Evolutionary conservation across 2,797 vertebrate species (phyloP).

Genomic region (Thalassophryne amazonica): DNA sequence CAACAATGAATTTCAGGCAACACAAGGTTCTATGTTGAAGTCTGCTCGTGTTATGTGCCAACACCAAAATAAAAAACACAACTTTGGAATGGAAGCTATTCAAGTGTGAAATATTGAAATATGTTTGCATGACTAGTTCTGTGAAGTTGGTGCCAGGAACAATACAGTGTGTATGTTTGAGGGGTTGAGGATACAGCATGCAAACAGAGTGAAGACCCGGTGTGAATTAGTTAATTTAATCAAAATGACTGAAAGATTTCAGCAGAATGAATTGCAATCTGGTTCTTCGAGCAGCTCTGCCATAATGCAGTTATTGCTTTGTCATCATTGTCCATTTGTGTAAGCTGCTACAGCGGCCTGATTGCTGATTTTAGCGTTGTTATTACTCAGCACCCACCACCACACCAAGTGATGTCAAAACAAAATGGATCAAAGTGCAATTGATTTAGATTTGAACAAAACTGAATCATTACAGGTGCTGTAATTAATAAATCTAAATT

Average conservation of each 20-base stretch:
- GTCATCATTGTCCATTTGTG: conserved; percentile 60
- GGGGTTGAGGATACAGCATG: conserved; percentile 48
- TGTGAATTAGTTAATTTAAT: conserved; percentile 64
- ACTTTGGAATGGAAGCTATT: conserved; percentile 25
- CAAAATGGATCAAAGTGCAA: too few species aligned
- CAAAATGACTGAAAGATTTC: conserved; percentile 65
- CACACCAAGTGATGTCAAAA: too few species aligned
- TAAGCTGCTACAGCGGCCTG: conserved; percentile 57
- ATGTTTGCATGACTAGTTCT: conserved; percentile 35
- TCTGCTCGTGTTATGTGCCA: conserved; percentile 30
- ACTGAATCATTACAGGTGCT: too few species aligned
- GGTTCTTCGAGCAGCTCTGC: conserved; percentile 64
- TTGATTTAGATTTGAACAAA: too few species aligned
- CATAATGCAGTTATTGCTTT: conserved; percentile 69
- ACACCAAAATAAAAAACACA: conserved; percentile 12
- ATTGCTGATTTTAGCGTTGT: too few species aligned
- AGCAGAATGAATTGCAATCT: conserved; percentile 68
- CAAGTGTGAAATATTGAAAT: conserved; percentile 42
- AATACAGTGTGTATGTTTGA: too few species aligned
- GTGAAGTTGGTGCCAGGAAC: conserved; percentile 32
- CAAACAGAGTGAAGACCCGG: conserved; percentile 36
- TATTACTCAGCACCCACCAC: too few species aligned
- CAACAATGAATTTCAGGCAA: conserved; percentile 26
- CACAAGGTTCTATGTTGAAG: conserved; percentile 25
- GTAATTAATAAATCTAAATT: too few species aligned